A percentile compares a stretch with the other conserved stretches of the same genome.
phyloP scores from a whole-genome alignment of 2,888 invertebrate species.

The Drosophila tanythrix region DNA sequence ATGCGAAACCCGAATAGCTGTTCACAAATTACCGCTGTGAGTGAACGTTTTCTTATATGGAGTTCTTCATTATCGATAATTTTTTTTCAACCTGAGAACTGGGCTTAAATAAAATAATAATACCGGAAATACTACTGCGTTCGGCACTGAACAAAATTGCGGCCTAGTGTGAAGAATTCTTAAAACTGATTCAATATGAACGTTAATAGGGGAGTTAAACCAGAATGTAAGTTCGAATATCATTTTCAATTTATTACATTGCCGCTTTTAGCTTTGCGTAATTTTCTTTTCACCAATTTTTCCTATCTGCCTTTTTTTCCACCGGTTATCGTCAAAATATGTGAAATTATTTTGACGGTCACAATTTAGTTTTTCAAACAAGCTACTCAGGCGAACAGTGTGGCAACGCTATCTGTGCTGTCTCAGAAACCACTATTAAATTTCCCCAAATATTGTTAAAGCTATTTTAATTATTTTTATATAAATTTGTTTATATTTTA shows the following conservation, averaged over 20 bases:
- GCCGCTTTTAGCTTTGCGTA: not conserved
- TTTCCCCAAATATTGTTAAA: not conserved
- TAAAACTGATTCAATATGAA: not conserved
- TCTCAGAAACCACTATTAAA: not conserved
- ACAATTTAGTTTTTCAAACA: not conserved
- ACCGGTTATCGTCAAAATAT: not conserved
- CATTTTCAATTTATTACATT: not conserved
- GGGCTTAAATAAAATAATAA: not conserved
- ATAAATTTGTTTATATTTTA: not conserved
- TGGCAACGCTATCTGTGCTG: not conserved
- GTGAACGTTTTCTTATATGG: not conserved
- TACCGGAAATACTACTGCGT: conserved; percentile 2
- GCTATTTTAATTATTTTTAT: not conserved
- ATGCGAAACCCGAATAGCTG: not conserved
- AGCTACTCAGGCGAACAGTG: not conserved
- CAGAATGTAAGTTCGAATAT: not conserved
- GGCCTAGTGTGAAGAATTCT: not conserved
- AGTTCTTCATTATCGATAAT: not conserved
- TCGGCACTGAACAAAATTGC: not conserved
- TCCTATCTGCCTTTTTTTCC: not conserved
- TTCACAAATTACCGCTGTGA: not conserved
- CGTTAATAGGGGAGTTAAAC: not conserved
- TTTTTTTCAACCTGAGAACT: not conserved
- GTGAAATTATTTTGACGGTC: not conserved
- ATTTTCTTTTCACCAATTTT: not conserved